Evolutionary conservation across 2,888 invertebrate genomes (phyloP).

Genomic region (Oxycera nigricornis): DNA sequence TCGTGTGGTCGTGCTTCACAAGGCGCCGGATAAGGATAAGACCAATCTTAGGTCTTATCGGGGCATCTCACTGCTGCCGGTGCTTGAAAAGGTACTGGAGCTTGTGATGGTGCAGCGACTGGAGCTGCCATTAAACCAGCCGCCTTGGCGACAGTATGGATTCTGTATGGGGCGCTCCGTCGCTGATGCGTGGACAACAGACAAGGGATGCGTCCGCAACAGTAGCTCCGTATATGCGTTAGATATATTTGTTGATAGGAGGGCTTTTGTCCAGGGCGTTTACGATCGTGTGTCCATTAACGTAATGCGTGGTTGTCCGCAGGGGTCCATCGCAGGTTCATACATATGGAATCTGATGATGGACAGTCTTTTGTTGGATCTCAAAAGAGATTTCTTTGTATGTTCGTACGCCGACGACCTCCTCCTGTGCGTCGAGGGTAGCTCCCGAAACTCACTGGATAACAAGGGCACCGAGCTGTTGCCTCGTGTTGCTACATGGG

Average conservation of each 20-base stretch:
- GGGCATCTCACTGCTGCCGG: not conserved
- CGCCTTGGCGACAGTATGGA: not conserved
- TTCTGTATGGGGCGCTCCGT: not conserved
- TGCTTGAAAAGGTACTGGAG: not conserved
- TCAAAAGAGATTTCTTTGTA: not conserved
- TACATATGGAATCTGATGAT: conserved; percentile 11
- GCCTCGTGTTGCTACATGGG: not conserved
- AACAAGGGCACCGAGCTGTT: not conserved
- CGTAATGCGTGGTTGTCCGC: not conserved
- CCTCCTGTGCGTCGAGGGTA: not conserved
- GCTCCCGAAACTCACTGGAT: not conserved
- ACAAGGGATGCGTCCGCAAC: not conserved
- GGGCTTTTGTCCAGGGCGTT: not conserved
- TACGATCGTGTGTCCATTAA: not conserved
- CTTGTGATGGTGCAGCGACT: not conserved
- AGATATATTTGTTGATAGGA: not conserved
- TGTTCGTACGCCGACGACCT: not conserved
- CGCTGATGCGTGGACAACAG: not conserved
- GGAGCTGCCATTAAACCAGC: not conserved
- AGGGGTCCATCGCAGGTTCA: not conserved
- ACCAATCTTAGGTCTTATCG: not conserved
- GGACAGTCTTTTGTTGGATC: not conserved
- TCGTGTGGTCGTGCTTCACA: not conserved
- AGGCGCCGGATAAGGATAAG: not conserved
- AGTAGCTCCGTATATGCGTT: not conserved